phyloP scores from a whole-genome alignment of 2,797 vertebrate species.

The Thunnus albacares region DNA sequence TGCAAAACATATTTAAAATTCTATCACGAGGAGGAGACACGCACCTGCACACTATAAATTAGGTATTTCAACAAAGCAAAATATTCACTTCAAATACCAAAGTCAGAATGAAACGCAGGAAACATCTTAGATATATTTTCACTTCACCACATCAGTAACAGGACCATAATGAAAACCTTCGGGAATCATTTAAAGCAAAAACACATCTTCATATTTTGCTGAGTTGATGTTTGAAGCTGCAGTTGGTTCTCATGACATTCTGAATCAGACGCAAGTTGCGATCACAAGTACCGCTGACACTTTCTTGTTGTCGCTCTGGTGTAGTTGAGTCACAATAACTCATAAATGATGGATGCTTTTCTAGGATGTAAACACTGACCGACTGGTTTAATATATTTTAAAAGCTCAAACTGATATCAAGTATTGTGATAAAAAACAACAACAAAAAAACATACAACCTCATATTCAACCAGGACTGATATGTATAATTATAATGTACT shows the following conservation, averaged over 20 bases:
- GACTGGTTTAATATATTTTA: no score
- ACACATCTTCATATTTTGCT: constrained; percentile 21
- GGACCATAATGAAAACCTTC: constrained; percentile 8
- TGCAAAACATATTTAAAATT: constrained; percentile 11
- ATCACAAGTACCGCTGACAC: not conserved
- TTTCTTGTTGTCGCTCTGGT: constrained; percentile 9
- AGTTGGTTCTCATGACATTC: constrained; percentile 14
- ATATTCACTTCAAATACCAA: constrained; percentile 17
- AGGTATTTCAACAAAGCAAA: constrained; percentile 1
- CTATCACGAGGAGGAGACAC: not conserved
- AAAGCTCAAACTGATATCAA: no score
- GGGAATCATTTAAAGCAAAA: not conserved
- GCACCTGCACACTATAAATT: constrained; percentile 1
- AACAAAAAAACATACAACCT: not conserved
- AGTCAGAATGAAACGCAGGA: not conserved
- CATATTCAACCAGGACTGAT: not conserved
- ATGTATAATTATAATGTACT: not conserved
- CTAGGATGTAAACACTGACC: not conserved
- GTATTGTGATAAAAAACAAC: no score
- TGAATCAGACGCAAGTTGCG: constrained; percentile 12
- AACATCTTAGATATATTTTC: constrained; percentile 1
- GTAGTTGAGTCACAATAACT: not conserved
- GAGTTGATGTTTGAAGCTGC: constrained; percentile 22
- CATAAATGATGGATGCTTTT: not conserved
- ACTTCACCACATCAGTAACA: constrained; percentile 2